Evolutionary conservation across 2,797 vertebrate species (phyloP).

Genomic region (Gadopsis marmoratus): DNA sequence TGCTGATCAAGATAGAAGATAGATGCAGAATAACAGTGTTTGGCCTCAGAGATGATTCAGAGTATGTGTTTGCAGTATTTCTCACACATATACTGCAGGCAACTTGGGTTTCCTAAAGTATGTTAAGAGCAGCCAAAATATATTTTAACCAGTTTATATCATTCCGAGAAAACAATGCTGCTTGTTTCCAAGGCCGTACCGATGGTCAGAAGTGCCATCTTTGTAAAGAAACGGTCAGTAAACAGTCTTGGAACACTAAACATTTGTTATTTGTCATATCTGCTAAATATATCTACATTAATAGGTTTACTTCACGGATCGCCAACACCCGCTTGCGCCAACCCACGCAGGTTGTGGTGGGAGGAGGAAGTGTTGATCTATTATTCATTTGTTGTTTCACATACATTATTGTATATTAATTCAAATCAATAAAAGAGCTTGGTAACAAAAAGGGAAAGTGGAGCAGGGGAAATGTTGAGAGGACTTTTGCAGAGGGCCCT

Average conservation of each 20-base stretch:
- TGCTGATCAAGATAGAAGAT: neutral
- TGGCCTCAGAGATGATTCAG: neutral
- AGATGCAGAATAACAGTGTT: neutral
- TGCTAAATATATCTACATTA: conserved; percentile 56
- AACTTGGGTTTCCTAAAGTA: neutral
- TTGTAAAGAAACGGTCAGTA: conserved; percentile 11
- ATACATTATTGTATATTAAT: conserved; percentile 43
- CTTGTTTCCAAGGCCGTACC: conserved; percentile 20
- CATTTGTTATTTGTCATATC: conserved; percentile 49
- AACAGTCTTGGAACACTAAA: conserved; percentile 12
- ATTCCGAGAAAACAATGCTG: conserved; percentile 7
- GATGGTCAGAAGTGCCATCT: conserved; percentile 24
- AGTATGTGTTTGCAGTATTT: neutral
- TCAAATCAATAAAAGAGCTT: conserved; percentile 46
- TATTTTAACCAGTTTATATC: conserved; percentile 7
- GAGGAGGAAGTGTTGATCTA: conserved; percentile 58
- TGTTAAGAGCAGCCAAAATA: conserved; percentile 7
- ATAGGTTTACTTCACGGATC: conserved; percentile 54
- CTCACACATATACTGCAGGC: neutral
- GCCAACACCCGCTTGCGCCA: conserved; percentile 48
- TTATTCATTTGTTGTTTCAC: conserved; percentile 54
- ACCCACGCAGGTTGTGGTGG: conserved; percentile 55
- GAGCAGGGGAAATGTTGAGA: neutral
- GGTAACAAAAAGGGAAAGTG: conserved; percentile 14
- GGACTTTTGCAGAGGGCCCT: neutral